Percentiles rank a stretch among this genome's conserved stretches.
Conservation (phyloP, 2,888 invertebrate genomes). For the Dioctria linearis region DNA sequence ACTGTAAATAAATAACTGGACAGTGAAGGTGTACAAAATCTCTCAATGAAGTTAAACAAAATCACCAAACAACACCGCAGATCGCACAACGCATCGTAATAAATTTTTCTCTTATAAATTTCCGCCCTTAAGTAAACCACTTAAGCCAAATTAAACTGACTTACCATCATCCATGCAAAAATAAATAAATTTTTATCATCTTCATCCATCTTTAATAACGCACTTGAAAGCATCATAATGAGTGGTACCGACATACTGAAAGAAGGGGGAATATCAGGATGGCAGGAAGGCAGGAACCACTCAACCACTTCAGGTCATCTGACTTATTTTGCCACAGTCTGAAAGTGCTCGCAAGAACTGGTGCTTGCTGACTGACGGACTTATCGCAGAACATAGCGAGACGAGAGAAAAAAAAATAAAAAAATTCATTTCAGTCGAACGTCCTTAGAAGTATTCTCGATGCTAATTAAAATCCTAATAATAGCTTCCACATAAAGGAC, state of each 20-base stretch:
- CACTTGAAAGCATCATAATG: constrained; percentile 38
- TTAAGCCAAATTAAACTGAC: constrained; percentile 38
- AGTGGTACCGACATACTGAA: constrained; percentile 7
- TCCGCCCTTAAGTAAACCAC: constrained; percentile 32
- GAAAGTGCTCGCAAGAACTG: neutral
- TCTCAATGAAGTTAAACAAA: no score
- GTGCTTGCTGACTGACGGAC: neutral
- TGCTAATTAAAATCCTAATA: constrained; percentile 47
- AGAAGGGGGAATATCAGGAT: neutral
- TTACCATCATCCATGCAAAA: constrained; percentile 22
- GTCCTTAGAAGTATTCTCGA: constrained; percentile 30
- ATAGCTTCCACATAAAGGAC: constrained; percentile 48
- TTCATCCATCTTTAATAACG: constrained; percentile 27
- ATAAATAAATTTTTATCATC: constrained; percentile 41
- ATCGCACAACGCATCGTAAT: neutral
- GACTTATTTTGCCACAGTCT: neutral
- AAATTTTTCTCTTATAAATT: neutral
- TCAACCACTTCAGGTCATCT: constrained; percentile 31
- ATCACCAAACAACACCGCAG: neutral
- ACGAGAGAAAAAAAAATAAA: constrained; percentile 9
- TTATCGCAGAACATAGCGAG: neutral
- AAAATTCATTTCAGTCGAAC: constrained; percentile 12
- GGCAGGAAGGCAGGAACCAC: constrained; percentile 25
- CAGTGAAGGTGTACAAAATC: no score
- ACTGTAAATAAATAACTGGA: no score